These are phyloP conservation scores for Falco cherrug DNA, from an alignment of 2,797 vertebrate species.

Conservation along the genomic window DNA sequence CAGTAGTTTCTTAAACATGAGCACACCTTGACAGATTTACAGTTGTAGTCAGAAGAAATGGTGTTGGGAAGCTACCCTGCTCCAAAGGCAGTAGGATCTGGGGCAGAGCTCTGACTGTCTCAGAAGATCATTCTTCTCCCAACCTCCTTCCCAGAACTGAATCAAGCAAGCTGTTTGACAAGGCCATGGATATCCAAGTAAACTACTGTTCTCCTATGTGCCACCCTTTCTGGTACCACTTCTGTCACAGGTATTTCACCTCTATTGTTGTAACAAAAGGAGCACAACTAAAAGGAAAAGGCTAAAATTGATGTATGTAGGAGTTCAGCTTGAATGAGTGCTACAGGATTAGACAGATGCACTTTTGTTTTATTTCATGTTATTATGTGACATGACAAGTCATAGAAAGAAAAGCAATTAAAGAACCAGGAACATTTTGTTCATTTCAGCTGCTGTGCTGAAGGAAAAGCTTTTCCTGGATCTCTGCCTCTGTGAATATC, in stretches of 20 bases:
- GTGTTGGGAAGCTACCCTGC: neutral
- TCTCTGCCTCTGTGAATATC: conserved; percentile 23
- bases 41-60: neutral
- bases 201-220: neutral
- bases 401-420: conserved; percentile 41
- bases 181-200: neutral
- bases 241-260: neutral
- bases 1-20: neutral
- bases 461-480: conserved; percentile 34
- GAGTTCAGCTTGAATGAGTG: conserved; percentile 7
- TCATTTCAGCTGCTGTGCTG: conserved; percentile 6
- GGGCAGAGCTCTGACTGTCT: neutral
- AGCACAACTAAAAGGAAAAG: neutral
- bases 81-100: neutral
- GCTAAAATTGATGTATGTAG: neutral
- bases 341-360: conserved; percentile 24
- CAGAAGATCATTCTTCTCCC: neutral
- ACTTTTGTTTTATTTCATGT: conserved; percentile 13
- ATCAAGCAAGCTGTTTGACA: neutral
- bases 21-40: neutral
- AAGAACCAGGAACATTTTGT: conserved; percentile 55
- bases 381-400: neutral
- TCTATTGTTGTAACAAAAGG: neutral
- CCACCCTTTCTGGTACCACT: neutral
- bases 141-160: neutral